phyloP scores from a whole-genome alignment of 1,140 invertebrate species.

The Anagrus nilaparvatae region DNA sequence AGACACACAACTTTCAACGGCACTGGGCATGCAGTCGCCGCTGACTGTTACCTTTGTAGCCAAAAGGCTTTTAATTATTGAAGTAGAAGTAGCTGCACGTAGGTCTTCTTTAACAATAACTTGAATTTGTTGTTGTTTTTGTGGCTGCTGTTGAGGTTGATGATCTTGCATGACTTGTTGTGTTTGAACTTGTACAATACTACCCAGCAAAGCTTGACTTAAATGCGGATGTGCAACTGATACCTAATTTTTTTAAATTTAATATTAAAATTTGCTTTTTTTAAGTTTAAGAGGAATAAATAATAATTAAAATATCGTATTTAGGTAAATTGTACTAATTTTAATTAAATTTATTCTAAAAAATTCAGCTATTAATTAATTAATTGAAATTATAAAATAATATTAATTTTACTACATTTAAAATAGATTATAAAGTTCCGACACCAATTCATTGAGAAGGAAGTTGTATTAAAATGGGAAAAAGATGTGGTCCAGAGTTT shows the following conservation, averaged over 20 bases:
- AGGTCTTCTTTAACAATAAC: constrained; percentile 37
- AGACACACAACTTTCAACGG: constrained; percentile 12
- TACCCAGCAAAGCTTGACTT: constrained; percentile 49
- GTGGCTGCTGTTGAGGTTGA: constrained; percentile 14
- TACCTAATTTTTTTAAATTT: constrained; percentile 31
- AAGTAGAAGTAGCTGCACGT: constrained; percentile 42
- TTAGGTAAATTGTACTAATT: too few species aligned
- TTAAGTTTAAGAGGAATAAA: constrained; percentile 10
- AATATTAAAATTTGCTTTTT: too few species aligned
- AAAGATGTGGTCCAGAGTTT: constrained; percentile 13
- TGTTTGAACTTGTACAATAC: constrained; percentile 28
- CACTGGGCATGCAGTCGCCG: constrained; percentile 49
- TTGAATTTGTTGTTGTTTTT: constrained; percentile 25
- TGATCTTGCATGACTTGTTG: constrained; percentile 14
- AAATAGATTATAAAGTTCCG: too few species aligned
- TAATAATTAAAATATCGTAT: constrained; percentile 18
- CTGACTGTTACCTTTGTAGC: constrained; percentile 69
- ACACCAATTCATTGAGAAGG: constrained; percentile 21
- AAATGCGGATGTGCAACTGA: constrained; percentile 51
- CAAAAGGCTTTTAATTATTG: constrained; percentile 75
- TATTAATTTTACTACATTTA: too few species aligned
- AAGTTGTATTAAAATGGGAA: constrained; percentile 11
- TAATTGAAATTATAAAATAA: too few species aligned
- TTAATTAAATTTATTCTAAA: too few species aligned
- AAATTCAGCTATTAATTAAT: too few species aligned